Conservation (phyloP, 2,888 invertebrate genomes). For the Lasioglossum vierecki region DNA sequence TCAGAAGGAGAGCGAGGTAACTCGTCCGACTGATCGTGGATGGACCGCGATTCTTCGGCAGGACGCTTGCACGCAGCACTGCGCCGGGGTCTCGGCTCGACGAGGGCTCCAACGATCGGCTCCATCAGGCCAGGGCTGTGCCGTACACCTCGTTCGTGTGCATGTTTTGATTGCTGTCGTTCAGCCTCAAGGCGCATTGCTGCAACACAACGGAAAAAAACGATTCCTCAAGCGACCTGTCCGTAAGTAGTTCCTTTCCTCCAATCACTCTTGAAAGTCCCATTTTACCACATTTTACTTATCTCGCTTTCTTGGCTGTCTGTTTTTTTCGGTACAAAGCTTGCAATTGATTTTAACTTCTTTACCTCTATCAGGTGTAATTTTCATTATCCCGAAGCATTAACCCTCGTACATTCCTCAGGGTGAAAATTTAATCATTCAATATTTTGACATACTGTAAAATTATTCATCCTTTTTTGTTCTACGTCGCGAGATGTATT, state of each 20-base stretch:
- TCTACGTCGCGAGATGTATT: no score
- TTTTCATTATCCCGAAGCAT: no score
- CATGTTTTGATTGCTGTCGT: constrained; percentile 92
- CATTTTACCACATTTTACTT: no score
- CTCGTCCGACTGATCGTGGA: constrained; percentile 62
- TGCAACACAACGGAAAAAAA: constrained; percentile 84
- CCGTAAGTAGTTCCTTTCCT: background rate
- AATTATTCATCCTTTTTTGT: no score
- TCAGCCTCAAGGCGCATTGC: constrained; percentile 92
- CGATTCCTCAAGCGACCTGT: constrained; percentile 27
- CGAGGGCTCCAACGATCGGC: constrained; percentile 86
- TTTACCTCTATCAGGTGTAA: no score
- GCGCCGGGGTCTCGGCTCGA: constrained; percentile 77
- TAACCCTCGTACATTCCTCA: no score
- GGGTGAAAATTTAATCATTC: no score
- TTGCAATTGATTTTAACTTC: no score
- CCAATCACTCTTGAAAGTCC: no score
- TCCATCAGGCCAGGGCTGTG: constrained; percentile 89
- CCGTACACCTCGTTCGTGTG: constrained; percentile 92
- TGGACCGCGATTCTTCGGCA: constrained; percentile 70
- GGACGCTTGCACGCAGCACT: constrained; percentile 74
- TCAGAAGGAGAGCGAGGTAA: constrained; percentile 59
- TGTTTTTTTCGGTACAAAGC: no score
- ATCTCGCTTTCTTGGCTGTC: no score
- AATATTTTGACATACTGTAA: no score